Evolutionary conservation across 1,140 invertebrate genomes (phyloP).

Genomic region (Procambarus clarkii): DNA sequence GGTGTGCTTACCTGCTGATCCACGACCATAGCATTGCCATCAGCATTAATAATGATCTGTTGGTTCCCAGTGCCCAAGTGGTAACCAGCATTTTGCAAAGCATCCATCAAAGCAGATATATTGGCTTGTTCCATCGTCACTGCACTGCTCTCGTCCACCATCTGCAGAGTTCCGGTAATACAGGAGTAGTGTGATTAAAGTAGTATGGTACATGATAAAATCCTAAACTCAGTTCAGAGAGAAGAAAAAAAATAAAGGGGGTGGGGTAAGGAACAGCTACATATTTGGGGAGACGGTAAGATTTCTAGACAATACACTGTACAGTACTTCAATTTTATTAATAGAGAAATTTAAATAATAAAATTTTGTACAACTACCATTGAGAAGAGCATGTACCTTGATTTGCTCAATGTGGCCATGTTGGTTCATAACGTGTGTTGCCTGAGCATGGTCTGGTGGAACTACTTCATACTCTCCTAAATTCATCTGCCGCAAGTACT

Average conservation of each 20-base stretch:
- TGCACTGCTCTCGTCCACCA: slow-evolving; percentile 30
- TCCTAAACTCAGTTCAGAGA: no score
- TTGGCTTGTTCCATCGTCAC: slow-evolving; percentile 61
- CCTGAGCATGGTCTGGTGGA: slow-evolving; percentile 52
- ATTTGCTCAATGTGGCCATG: slow-evolving; percentile 63
- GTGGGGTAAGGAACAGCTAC: no score
- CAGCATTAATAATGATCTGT: slow-evolving; percentile 61
- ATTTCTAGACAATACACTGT: no score
- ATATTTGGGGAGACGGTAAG: no score
- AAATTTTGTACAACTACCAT: no score
- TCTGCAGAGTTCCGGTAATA: background rate
- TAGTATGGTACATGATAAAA: no score
- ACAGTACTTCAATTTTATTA: no score
- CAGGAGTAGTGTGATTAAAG: no score
- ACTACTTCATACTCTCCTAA: slow-evolving; percentile 57
- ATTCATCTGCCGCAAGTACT: slow-evolving; percentile 58
- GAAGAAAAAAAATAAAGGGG: no score
- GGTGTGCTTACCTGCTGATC: slow-evolving; percentile 55
- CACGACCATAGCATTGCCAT: slow-evolving; percentile 62
- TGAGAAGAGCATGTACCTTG: slow-evolving; percentile 18
- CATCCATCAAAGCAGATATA: slow-evolving; percentile 57
- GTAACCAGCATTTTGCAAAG: slow-evolving; percentile 52
- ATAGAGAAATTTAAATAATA: no score
- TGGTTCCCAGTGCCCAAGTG: slow-evolving; percentile 57
- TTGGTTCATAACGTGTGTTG: slow-evolving; percentile 59